A percentile compares a stretch with the other conserved stretches of the same genome.
Conservation (phyloP, 2,113 vertebrate species). For the Nesogale talazaci region DNA sequence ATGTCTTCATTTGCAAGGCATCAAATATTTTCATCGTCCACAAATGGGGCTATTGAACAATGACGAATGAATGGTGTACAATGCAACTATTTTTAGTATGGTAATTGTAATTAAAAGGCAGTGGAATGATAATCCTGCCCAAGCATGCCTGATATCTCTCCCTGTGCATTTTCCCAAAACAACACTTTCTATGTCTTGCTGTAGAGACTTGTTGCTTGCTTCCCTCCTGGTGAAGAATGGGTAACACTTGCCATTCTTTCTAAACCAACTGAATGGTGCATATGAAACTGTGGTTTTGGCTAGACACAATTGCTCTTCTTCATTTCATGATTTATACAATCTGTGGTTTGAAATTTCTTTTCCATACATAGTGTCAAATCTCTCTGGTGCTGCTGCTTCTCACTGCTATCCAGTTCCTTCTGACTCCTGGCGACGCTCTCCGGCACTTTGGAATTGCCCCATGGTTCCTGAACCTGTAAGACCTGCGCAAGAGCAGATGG, state of each 20-base stretch:
- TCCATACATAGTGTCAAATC: neutral
- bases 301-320: neutral
- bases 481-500: too few relatives aligned
- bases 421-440: too few relatives aligned
- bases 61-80: slow-evolving; percentile 57
- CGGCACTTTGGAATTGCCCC: too few relatives aligned
- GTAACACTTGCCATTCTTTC: slow-evolving; percentile 60
- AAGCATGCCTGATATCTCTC: slow-evolving; percentile 62
- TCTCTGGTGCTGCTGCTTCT: neutral
- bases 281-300: slow-evolving; percentile 68
- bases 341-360: slow-evolving; percentile 25
- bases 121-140: slow-evolving; percentile 66
- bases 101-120: slow-evolving; percentile 73
- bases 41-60: slow-evolving; percentile 65
- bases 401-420: too few relatives aligned
- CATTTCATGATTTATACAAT: slow-evolving; percentile 1
- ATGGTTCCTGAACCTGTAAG: too few relatives aligned
- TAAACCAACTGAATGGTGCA: slow-evolving; percentile 7
- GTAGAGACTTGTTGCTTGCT: slow-evolving; percentile 68
- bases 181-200: slow-evolving; percentile 67
- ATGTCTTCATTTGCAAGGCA: slow-evolving; percentile 70
- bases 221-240: slow-evolving; percentile 64
- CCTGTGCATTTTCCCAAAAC: slow-evolving; percentile 67
- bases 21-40: slow-evolving; percentile 69
- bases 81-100: slow-evolving; percentile 73